These are phyloP conservation scores for Syrmaticus mikado DNA, from an alignment of 2,113 vertebrate species.

Conservation along the genomic window DNA sequence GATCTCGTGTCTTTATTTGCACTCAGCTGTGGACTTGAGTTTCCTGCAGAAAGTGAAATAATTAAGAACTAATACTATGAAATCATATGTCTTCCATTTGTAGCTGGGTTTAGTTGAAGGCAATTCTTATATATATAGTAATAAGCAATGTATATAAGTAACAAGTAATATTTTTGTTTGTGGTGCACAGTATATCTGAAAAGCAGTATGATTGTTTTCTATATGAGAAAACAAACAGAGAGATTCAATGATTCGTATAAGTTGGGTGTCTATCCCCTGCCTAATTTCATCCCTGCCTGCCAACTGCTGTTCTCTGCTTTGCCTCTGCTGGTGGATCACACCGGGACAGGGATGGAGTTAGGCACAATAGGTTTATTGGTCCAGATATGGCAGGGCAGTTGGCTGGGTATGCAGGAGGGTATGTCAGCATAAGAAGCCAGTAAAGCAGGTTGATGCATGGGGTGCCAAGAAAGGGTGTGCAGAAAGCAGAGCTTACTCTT, in stretches of 20 bases:
- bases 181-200: not conserved
- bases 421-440: conserved; percentile 4
- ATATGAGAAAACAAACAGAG: not conserved
- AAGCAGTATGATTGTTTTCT: not conserved
- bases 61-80: conserved; percentile 32
- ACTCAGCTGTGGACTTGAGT: conserved; percentile 30
- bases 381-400: not conserved
- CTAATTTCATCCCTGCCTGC: not conserved
- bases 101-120: not conserved
- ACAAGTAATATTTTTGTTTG: not conserved
- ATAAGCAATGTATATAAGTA: not conserved
- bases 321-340: not conserved
- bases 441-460: conserved; percentile 2
- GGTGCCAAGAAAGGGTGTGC: not conserved
- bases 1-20: conserved; percentile 48
- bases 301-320: not conserved
- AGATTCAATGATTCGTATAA: not conserved
- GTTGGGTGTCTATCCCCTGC: not conserved
- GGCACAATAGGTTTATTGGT: not conserved
- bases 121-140: not conserved
- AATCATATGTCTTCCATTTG: conserved; percentile 21
- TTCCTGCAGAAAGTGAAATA: conserved; percentile 48
- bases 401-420: not conserved
- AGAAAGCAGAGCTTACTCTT: not conserved
- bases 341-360: not conserved